Evolutionary conservation across 2,113 vertebrate species (phyloP).

Genomic region (Capra hircus): DNA sequence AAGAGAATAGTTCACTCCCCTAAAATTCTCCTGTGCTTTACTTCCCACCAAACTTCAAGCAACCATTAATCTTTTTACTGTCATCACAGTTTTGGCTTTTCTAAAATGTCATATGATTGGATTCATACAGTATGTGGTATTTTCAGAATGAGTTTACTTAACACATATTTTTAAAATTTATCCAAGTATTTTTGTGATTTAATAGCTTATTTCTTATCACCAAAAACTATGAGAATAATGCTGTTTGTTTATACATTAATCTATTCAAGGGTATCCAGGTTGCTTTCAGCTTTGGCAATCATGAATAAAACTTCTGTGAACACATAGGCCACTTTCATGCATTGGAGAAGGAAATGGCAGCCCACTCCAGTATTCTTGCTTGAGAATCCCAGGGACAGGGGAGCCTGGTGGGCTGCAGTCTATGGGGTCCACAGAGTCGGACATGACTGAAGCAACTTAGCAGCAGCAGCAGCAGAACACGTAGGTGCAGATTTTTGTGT

Average conservation of each 20-base stretch:
- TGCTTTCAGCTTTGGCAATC: not conserved
- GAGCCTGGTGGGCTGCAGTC: too few species aligned
- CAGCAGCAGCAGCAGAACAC: not conserved
- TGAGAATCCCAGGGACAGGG: too few species aligned
- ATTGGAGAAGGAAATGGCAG: too few species aligned
- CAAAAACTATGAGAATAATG: not conserved
- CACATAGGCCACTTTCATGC: too few species aligned
- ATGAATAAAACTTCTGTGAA: not conserved
- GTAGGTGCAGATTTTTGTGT: not conserved
- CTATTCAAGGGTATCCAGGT: not conserved
- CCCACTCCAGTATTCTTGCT: too few species aligned
- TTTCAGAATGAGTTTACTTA: not conserved
- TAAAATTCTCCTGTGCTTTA: not conserved
- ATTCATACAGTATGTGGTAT: not conserved
- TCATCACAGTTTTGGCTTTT: not conserved
- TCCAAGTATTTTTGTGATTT: not conserved
- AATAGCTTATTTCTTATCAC: not conserved
- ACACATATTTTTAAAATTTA: not conserved
- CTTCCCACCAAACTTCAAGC: not conserved
- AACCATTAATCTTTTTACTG: not conserved
- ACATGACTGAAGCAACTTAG: too few species aligned
- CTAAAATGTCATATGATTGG: not conserved
- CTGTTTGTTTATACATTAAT: not conserved
- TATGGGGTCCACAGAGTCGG: too few species aligned
- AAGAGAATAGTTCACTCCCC: not conserved